Base-by-base conservation (phyloP, 2,888 invertebrate genomes). In the Neuroscelio doddi region DNA sequence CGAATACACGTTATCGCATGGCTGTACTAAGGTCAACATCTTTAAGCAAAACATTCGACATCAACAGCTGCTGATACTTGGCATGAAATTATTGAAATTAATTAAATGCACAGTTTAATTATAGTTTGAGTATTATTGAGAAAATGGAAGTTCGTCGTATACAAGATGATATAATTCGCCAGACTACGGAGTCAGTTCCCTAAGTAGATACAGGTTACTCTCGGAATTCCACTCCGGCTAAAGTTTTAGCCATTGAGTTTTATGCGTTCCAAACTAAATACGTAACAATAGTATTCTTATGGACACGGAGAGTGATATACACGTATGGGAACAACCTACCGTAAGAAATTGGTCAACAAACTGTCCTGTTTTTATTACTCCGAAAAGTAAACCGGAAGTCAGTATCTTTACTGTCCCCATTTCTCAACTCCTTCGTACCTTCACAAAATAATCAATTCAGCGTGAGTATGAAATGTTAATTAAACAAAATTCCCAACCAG, bases 301-400 rank as follows among this genome's bases (percentile, higher is more conserved):
- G n/a, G n/a, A 68, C 68, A 64, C 66, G 14, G 68, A 67, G 66
- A 46, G 41, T 57, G 41, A 61, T 68, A 63, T 47, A 69, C 51
- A 55, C 62, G 63, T 41, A 67, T 66, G 67, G 69, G 70, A 69
- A 76, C 66, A 64, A 72, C 62, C 62, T 62, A 50, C 64, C 71
- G 73, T 77, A 77, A 80, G 80, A 77, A 78, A 80, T 80, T 80
- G 81, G 76, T 78, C 79, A 78, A 75, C 74, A 75, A 73, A 72
- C 73, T 68, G 61, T 68, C 68, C 44, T 65, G 64, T 70, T 70
- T 72, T 75, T 75, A 14, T 39, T 32, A 47, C 16, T 47, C 47
- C 26, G 15, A 47, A 21, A 12, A 17, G 10, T 17, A 42, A 51
- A 4, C 21, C 30, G 24, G 30, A 51, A 51, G 30, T 51, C 17